These are phyloP conservation scores for Lagopus leucura DNA, from an alignment of 2,113 vertebrate genomes.

Conservation along the genomic window DNA sequence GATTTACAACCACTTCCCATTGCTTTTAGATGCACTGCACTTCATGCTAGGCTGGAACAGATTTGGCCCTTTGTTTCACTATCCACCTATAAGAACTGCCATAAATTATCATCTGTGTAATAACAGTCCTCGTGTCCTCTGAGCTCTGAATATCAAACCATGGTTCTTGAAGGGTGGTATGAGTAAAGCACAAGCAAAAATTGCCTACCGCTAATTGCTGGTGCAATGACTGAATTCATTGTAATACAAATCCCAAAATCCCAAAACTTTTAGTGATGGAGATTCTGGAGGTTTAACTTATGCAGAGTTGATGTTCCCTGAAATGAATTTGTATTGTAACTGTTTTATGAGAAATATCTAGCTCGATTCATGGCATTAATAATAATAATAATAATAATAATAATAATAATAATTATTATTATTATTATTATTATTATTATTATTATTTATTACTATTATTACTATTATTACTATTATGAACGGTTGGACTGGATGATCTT, in stretches of 20 bases:
- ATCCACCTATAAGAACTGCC: neutral
- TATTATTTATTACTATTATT: neutral
- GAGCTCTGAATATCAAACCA: neutral
- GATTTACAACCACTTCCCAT: slow-evolving; percentile 16
- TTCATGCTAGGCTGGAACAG: slow-evolving; percentile 1
- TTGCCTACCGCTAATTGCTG: neutral
- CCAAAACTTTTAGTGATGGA: neutral
- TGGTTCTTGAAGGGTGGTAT: neutral
- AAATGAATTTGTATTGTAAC: neutral
- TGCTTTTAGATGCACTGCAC: neutral
- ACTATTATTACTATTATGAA: too few relatives aligned
- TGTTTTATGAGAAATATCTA: neutral
- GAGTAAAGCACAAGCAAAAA: neutral
- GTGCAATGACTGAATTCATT: neutral
- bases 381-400: too few relatives aligned
- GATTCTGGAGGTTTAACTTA: neutral
- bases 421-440: neutral
- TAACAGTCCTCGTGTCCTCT: neutral
- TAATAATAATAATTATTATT: too few relatives aligned
- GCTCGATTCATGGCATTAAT: neutral
- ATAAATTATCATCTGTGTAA: neutral
- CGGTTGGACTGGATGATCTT: too few relatives aligned
- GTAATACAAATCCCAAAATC: neutral
- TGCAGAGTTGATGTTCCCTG: neutral
- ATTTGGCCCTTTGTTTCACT: slow-evolving; percentile 10